Evolutionary conservation across 2,888 invertebrate species (phyloP).

Genomic region (Drosophila bunnanda): DNA sequence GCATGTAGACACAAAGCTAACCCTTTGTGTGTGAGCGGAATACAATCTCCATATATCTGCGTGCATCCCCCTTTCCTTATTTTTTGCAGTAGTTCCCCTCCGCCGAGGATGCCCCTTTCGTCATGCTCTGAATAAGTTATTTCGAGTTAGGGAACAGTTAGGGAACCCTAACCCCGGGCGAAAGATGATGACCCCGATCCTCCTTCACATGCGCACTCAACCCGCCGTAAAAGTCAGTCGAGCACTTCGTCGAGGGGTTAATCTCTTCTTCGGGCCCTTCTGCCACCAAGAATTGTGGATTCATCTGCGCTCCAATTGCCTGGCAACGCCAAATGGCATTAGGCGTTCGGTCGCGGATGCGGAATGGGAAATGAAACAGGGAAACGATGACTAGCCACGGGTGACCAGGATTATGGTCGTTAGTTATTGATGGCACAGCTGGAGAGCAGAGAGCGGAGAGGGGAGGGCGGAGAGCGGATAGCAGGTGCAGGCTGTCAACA

Average conservation of each 20-base stretch:
- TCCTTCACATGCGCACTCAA: constrained; percentile 32
- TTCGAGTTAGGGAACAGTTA: constrained; percentile 47
- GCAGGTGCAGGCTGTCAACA: constrained; percentile 30
- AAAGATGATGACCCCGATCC: constrained; percentile 26
- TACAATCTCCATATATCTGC: constrained; percentile 11
- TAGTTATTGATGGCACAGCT: constrained; percentile 46
- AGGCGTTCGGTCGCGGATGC: neutral
- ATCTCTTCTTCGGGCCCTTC: constrained; percentile 10
- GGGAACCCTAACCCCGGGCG: constrained; percentile 5
- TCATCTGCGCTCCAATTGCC: constrained; percentile 37
- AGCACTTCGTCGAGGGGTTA: constrained; percentile 23
- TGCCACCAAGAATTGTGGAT: constrained; percentile 14
- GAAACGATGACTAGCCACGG: neutral
- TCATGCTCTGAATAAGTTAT: constrained; percentile 65
- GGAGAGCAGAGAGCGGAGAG: too few relatives aligned
- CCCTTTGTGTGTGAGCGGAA: constrained; percentile 38
- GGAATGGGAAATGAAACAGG: neutral
- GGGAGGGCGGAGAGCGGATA: too few relatives aligned
- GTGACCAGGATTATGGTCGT: constrained; percentile 44
- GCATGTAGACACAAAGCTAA: constrained; percentile 48
- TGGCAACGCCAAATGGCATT: constrained; percentile 24
- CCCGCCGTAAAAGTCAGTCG: constrained; percentile 19
- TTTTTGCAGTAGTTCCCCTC: neutral
- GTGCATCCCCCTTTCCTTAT: neutral
- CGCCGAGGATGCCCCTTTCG: constrained; percentile 20